Base-by-base conservation (phyloP, 2,113 vertebrate genomes). In the sheep (Ovis aries) region DNA sequence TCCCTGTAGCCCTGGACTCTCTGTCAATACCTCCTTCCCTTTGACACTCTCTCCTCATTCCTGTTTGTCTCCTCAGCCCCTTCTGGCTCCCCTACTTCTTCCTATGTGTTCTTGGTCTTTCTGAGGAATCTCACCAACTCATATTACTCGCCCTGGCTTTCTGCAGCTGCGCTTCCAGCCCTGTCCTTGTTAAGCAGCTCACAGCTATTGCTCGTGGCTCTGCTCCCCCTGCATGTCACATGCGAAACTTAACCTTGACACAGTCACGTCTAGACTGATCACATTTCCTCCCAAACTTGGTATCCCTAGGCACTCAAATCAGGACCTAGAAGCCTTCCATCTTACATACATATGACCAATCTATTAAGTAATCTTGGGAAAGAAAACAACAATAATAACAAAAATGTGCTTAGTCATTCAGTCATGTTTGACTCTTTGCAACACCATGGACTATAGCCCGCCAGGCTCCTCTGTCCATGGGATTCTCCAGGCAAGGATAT, bases 101-200 rank as follows among this genome's bases (percentile, higher is more conserved):
- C 33, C 33, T 48, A 48, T 15, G 23, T 50, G 27, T 40, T 89
- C 15, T 60, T 71, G 27, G 36, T 62, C 50, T 91, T 52, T 45
- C 48, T n/a, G 62, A 60, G 31, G 25, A 43, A 40, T n/a, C 57
- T 53, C 74, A 10, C 14, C 52, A 59, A 31, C 88, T 62, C 43
- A 2, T 2, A n/a, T 27, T 43, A 25, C 16, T 80, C 0, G 0
- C 53, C 45, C 16, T 43, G 33, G n/a, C 8, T 3, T 74, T 12
- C n/a, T 27, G 43, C 23, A 16, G 2, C 31, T 12, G 21, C 13
- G 19, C 3, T 67, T 50, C 8, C 14, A 77, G 82, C 4, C n/a
- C 33, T 33, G 45, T 23, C 45, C 53, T 53, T 13, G 33, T 16
- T 84, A 9, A 36, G 55, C 55, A 48, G 3, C n/a, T 91, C 33